A percentile compares a stretch with the other conserved stretches of the same genome.
These are phyloP conservation scores for Gulo gulo DNA, from an alignment of 2,113 vertebrate species.

Conservation along the genomic window DNA sequence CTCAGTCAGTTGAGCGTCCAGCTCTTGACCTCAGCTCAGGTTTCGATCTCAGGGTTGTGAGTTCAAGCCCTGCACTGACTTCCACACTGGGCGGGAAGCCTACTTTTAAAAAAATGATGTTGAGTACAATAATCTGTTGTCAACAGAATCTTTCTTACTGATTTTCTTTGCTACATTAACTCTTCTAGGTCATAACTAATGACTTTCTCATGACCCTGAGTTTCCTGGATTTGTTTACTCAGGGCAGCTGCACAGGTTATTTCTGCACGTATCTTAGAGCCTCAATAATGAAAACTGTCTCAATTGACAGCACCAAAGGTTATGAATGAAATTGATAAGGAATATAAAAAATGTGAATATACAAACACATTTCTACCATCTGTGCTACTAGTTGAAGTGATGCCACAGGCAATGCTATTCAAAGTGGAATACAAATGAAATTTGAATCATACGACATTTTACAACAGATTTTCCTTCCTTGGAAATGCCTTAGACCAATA, in stretches of 20 bases:
- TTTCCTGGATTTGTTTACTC: conserved; percentile 53
- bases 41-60: neutral
- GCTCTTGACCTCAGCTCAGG: neutral
- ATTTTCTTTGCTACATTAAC: conserved; percentile 32
- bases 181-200: conserved; percentile 28
- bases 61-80: neutral
- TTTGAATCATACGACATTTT: conserved; percentile 20
- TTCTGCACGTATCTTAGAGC: neutral
- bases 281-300: neutral
- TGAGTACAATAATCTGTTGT: neutral
- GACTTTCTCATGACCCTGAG: conserved; percentile 41
- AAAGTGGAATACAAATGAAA: conserved; percentile 54
- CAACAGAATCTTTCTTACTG: neutral
- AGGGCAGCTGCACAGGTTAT: neutral
- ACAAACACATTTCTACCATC: neutral
- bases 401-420: neutral
- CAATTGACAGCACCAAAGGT: neutral
- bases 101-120: neutral
- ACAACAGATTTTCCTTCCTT: conserved; percentile 33
- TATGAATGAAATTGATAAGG: neutral
- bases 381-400: neutral
- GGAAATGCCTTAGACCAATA: neutral
- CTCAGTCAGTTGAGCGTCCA: fast-evolving
- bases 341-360: neutral
- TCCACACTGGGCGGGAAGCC: neutral